These are phyloP conservation scores for Scaptomyza polygonia DNA, from an alignment of 2,888 invertebrate species.

Conservation along the genomic window DNA sequence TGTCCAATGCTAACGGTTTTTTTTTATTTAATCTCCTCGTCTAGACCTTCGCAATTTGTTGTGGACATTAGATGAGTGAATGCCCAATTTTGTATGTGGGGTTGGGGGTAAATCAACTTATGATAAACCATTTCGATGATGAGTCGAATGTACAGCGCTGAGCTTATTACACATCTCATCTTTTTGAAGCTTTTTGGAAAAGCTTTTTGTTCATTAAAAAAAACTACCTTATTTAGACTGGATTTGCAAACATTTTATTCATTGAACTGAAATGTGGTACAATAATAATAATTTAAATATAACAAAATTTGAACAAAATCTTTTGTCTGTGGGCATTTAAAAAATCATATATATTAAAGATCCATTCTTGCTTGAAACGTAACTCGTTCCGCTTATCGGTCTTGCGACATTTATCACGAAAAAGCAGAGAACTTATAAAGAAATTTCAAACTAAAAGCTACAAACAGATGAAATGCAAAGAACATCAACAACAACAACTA, in stretches of 20 bases:
- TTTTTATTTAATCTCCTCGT: constrained; percentile 47
- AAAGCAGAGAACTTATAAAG: not conserved
- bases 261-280: not conserved
- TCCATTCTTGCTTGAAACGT: not conserved
- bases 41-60: constrained; percentile 72
- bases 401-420: constrained; percentile 33
- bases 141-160: not conserved
- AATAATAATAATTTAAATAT: not conserved
- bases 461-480: constrained; percentile 8
- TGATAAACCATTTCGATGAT: not conserved
- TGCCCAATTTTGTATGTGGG: constrained; percentile 4
- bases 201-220: not conserved
- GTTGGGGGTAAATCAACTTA: not conserved
- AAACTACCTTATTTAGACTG: not conserved
- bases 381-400: constrained; percentile 46
- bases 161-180: not conserved
- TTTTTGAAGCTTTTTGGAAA: not conserved
- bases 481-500: not conserved
- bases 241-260: not conserved
- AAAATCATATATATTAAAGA: not conserved
- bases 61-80: constrained; percentile 14
- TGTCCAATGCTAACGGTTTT: constrained; percentile 19
- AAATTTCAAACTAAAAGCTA: constrained; percentile 18
- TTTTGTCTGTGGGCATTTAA: constrained; percentile 11
- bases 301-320: too few species aligned